Percentiles rank a stretch among this genome's conserved stretches.
Evolutionary conservation across 92 coral and sea anemone genomes (phyloP).

Genomic region (Heteractis magnifica): DNA sequence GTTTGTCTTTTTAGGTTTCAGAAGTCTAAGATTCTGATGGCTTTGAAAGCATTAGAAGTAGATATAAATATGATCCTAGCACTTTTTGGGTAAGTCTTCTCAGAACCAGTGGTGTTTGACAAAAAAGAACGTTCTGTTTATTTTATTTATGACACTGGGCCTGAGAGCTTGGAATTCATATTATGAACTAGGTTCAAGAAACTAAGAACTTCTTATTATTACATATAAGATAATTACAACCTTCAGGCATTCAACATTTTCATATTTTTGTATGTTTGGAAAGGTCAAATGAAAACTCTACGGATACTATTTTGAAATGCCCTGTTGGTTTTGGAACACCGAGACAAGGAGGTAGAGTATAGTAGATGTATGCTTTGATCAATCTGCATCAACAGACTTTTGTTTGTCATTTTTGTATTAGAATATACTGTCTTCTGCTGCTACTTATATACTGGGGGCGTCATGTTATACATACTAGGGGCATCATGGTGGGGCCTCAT

Average conservation of each 20-base stretch:
- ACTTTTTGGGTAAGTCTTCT: slow-evolving; percentile 62
- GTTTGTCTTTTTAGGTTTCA: slow-evolving; percentile 62
- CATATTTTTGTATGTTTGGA: not conserved
- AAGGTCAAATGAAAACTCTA: slow-evolving; percentile 63
- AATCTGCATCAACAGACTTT: not conserved
- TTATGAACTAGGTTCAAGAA: too few relatives aligned
- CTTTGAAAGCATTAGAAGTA: slow-evolving; percentile 82
- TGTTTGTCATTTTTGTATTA: not conserved
- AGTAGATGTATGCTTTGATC: not conserved
- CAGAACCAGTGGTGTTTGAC: not conserved
- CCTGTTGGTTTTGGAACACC: slow-evolving; percentile 96
- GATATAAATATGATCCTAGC: slow-evolving; percentile 80
- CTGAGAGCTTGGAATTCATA: too few relatives aligned
- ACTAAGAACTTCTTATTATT: not conserved
- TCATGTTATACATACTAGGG: too few relatives aligned
- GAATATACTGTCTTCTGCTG: too few relatives aligned
- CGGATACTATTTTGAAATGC: slow-evolving; percentile 74
- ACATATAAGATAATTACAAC: not conserved
- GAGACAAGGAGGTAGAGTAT: slow-evolving; percentile 82
- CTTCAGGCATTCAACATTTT: not conserved
- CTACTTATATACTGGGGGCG: too few relatives aligned
- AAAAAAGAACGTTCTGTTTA: too few relatives aligned
- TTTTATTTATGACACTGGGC: too few relatives aligned
- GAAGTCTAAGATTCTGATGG: slow-evolving; percentile 84
- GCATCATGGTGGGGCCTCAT: too few relatives aligned